Conservation (phyloP, 2,113 vertebrate species). For the Hippocampus zosterae region DNA sequence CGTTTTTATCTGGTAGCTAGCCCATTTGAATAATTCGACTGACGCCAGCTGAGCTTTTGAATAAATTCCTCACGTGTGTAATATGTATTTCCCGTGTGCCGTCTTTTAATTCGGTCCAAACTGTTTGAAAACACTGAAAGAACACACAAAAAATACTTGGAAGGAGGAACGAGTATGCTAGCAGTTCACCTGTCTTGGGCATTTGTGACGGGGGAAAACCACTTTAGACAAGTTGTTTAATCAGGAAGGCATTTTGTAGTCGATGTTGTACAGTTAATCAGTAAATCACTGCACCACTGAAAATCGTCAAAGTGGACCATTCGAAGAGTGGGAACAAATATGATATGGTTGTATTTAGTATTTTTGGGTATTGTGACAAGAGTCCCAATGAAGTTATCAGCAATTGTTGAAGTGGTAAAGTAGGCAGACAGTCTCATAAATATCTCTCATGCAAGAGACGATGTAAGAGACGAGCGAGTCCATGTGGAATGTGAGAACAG, state of each 20-base stretch:
- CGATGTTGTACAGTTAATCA: neutral
- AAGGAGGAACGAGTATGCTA: neutral
- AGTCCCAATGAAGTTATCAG: neutral
- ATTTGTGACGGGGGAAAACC: neutral
- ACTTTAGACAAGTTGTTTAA: neutral
- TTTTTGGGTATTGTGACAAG: neutral
- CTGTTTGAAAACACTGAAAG: neutral
- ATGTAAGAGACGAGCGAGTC: constrained; percentile 28
- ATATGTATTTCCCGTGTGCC: neutral
- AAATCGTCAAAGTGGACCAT: neutral
- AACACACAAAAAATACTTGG: neutral
- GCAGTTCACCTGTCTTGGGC: neutral
- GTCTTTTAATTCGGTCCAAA: neutral
- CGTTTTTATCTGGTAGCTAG: neutral
- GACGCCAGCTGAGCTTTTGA: neutral
- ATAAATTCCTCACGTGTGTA: neutral
- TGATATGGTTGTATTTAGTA: constrained; percentile 1
- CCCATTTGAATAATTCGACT: neutral
- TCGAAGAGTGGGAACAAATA: neutral
- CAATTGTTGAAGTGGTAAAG: neutral
- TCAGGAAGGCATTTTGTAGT: neutral
- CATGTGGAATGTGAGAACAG: constrained; percentile 53
- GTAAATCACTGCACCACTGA: constrained; percentile 17
- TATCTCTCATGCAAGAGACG: neutral
- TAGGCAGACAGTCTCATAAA: constrained; percentile 18